Evolutionary conservation across 2,113 vertebrate species (phyloP).

Genomic region (Alosa alosa): DNA sequence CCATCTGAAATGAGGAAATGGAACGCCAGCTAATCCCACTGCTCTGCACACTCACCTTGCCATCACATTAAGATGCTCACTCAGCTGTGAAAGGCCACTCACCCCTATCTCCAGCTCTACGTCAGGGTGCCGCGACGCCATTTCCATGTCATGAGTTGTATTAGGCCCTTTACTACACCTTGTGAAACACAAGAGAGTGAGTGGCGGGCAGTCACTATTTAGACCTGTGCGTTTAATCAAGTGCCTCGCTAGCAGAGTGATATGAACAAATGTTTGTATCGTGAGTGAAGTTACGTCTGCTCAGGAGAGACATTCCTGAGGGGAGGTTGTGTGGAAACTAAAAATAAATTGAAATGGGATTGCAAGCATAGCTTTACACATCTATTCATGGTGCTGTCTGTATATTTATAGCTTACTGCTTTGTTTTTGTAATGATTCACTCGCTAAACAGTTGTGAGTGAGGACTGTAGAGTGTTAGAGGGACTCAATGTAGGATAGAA

Average conservation of each 20-base stretch:
- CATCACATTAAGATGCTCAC: slow-evolving; percentile 5
- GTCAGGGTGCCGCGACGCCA: not conserved
- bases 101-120: not conserved
- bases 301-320: not conserved
- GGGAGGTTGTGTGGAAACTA: not conserved
- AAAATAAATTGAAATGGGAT: slow-evolving; percentile 9
- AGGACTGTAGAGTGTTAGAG: not conserved
- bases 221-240: not conserved
- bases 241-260: not conserved
- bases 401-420: not conserved
- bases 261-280: not conserved
- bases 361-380: not conserved
- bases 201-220: not conserved
- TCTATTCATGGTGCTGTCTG: not conserved
- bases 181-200: not conserved
- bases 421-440: not conserved
- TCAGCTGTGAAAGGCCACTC: slow-evolving; percentile 6
- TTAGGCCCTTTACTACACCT: not conserved
- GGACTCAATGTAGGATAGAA: slow-evolving; percentile 32
- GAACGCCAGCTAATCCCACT: not conserved
- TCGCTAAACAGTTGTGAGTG: not conserved
- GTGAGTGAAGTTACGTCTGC: not conserved
- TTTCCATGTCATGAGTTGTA: slow-evolving; percentile 6
- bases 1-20: not conserved
- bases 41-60: slow-evolving; percentile 7